Evolutionary conservation across 2,113 vertebrate genomes (phyloP).

Genomic region (Ctenomys sociabilis): DNA sequence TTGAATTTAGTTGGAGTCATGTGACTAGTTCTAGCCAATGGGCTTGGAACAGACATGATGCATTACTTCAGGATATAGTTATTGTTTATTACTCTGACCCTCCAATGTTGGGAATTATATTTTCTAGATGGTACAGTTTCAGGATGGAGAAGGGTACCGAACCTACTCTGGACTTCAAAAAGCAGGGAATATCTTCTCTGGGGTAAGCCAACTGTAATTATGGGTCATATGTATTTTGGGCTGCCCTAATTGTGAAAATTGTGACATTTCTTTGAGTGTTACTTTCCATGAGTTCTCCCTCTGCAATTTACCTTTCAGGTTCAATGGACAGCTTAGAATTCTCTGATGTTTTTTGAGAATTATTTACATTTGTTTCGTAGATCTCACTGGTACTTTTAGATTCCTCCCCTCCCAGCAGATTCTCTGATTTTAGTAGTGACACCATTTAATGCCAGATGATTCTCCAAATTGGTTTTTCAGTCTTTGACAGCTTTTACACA

Average conservation of each 20-base stretch:
- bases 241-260: not conserved
- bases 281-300: not conserved
- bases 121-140: not conserved
- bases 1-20: not conserved
- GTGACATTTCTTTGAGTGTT: not conserved
- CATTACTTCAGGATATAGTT: not conserved
- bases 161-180: not conserved
- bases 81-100: not conserved
- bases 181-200: not conserved
- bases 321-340: not conserved
- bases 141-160: not conserved
- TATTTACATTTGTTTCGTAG: not conserved
- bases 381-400: not conserved
- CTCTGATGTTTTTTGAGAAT: not conserved
- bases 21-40: not conserved
- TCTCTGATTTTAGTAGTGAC: not conserved
- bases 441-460: slow-evolving; percentile 14
- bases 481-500: not conserved
- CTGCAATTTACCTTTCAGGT: not conserved
- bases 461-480: not conserved
- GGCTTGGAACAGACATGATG: not conserved
- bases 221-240: not conserved
- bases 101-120: not conserved
- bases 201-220: not conserved
- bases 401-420: not conserved